Conservation (phyloP, 64 coral and sea anemone species). For the Astreopora myriophthalma region DNA sequence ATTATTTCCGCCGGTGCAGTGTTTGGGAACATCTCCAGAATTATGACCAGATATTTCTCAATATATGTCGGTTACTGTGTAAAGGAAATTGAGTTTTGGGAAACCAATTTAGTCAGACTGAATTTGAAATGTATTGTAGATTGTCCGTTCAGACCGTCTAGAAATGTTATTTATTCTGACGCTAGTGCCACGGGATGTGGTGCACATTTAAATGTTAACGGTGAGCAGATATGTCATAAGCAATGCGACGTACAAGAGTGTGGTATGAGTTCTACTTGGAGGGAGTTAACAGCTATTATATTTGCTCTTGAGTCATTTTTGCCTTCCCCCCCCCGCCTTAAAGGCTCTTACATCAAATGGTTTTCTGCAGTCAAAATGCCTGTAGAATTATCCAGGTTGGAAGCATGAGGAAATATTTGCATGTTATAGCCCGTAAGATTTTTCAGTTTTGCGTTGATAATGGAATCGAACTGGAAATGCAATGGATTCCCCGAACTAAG, state of each 20-base stretch:
- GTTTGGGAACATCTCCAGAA: too few relatives aligned
- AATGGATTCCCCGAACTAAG: conserved; percentile 42
- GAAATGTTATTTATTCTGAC: conserved; percentile 70
- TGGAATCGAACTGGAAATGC: conserved; percentile 4
- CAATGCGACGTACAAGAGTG: background rate
- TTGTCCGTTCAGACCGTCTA: too few relatives aligned
- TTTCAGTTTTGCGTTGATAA: conserved; percentile 36
- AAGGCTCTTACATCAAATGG: background rate
- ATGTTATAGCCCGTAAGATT: conserved; percentile 14
- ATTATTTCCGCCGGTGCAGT: too few relatives aligned
- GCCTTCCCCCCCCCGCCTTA: too few relatives aligned
- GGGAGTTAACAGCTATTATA: background rate
- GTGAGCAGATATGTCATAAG: background rate
- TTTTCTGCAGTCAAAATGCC: conserved; percentile 28
- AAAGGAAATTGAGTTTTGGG: too few relatives aligned
- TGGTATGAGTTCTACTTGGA: background rate
- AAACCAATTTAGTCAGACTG: too few relatives aligned
- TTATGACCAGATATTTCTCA: too few relatives aligned
- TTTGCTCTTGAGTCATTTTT: background rate
- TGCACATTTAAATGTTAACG: conserved; percentile 37
- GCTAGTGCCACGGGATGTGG: conserved; percentile 48
- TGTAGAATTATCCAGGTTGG: conserved; percentile 26
- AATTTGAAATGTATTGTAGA: too few relatives aligned
- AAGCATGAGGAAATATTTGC: background rate
- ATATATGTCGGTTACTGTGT: too few relatives aligned